These are phyloP conservation scores for Psittacula cyanocephala DNA, from an alignment of 2,113 vertebrate species.

Conservation along the genomic window DNA sequence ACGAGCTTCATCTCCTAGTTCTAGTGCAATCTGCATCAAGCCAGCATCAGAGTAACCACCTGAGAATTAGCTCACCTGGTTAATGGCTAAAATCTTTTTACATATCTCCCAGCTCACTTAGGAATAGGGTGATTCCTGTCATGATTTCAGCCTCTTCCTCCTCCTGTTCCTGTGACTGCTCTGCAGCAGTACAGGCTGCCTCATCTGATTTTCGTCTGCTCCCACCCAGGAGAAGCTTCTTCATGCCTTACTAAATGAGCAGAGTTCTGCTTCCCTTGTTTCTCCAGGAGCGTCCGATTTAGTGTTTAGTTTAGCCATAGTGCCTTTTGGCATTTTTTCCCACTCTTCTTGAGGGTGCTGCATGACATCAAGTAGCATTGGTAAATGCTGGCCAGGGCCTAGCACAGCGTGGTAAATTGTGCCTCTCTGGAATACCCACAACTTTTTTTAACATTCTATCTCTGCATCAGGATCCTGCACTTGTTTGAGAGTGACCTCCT, in stretches of 20 bases:
- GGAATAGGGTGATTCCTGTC: not conserved
- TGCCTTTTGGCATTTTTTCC: not conserved
- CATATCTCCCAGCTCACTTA: not conserved
- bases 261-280: not conserved
- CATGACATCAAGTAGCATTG: not conserved
- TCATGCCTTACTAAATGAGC: not conserved
- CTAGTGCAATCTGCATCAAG: not conserved
- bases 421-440: not conserved
- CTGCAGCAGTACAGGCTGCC: not conserved
- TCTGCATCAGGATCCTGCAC: not conserved
- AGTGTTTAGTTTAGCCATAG: not conserved
- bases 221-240: not conserved
- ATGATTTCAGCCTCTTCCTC: not conserved
- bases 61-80: not conserved
- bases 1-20: not conserved
- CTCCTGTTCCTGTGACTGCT: not conserved
- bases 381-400: not conserved
- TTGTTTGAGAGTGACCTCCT: not conserved
- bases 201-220: not conserved
- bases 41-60: not conserved
- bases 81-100: not conserved
- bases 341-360: not conserved
- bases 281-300: not conserved
- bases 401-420: accelerated
- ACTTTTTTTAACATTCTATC: not conserved